Percentiles rank a stretch among this genome's conserved stretches.
Evolutionary conservation across 2,113 vertebrate species (phyloP).

Genomic region (Origma solitaria): DNA sequence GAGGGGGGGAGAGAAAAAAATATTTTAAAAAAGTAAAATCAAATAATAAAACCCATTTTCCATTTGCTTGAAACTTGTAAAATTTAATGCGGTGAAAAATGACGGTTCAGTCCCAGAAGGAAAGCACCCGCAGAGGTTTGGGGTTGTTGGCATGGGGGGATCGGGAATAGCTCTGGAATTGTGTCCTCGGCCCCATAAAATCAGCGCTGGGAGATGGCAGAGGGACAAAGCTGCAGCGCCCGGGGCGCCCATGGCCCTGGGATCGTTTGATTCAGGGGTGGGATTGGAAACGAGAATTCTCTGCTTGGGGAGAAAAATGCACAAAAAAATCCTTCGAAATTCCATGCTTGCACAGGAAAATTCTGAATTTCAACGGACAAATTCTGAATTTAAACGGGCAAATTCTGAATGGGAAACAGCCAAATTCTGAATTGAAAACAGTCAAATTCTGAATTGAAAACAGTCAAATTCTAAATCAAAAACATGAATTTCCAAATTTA

Average conservation of each 20-base stretch:
- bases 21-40: constrained; percentile 42
- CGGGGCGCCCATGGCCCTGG: background rate
- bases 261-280: background rate
- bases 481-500: no score
- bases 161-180: background rate
- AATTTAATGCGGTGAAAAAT: constrained; percentile 88
- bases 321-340: background rate
- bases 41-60: constrained; percentile 82
- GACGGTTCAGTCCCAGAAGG: constrained; percentile 80
- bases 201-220: background rate
- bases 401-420: no score
- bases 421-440: no score
- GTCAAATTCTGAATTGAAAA: background rate
- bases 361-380: background rate
- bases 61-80: constrained; percentile 90
- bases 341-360: background rate
- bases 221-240: background rate
- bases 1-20: background rate
- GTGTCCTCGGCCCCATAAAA: background rate
- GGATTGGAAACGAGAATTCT: background rate
- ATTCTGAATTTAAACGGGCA: no score
- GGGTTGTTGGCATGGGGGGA: background rate
- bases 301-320: background rate
- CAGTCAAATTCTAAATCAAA: no score
- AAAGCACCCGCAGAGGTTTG: constrained; percentile 63